Evolutionary conservation across 2,888 invertebrate genomes (phyloP), one percentile per base, ranked within the genome.

Genomic region (Scaptodrosophila latifasciaeformis): DNA sequence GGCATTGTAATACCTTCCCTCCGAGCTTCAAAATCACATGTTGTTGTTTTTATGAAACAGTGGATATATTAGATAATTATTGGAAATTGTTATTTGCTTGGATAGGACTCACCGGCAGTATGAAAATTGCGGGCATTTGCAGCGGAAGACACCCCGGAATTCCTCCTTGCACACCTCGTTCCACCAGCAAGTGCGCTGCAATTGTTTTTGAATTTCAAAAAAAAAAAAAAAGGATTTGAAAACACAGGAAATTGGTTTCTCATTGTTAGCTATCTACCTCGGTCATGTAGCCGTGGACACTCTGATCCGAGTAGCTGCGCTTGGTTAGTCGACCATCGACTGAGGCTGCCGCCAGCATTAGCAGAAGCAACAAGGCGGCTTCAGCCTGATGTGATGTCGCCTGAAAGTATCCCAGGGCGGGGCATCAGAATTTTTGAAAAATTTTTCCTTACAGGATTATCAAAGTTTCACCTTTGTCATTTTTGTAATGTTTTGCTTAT

Each of bases 161-260:
- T 96, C 96, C 84, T 95, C 95, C 83, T 96, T 96, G 88, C 96
- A 96, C 13, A 95, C 91, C 88, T 96, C 96, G 85, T 95, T 96
- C 93, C 95, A 95, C 94, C 95, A 96, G 86, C 96, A 96, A 46
- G 93, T 95, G 84, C 96, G 90, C 96, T 95, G 85, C 45, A 88
- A 87, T 15, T 24, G 35, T 39, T n/a, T n/a, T n/a, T 35, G 37
- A 19, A 54, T 24, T 52, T 50, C 1, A 34, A 39, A 29, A 37
- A 29, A 12, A 30, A 15, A 45, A 21, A 2, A 24, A 9, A 42
- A 12, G 13, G 10, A 30, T 12, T 15, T 29, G 29, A 2, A 27
- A 42, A 21, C 4, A 43, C 43, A 42, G 27, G n/a, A n/a, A n/a
- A n/a, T n/a, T n/a, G n/a, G n/a, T n/a, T n/a, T n/a, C n/a, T n/a